These are phyloP conservation scores for Polyergus mexicanus DNA, from an alignment of 1,140 invertebrate species.

Conservation along the genomic window DNA sequence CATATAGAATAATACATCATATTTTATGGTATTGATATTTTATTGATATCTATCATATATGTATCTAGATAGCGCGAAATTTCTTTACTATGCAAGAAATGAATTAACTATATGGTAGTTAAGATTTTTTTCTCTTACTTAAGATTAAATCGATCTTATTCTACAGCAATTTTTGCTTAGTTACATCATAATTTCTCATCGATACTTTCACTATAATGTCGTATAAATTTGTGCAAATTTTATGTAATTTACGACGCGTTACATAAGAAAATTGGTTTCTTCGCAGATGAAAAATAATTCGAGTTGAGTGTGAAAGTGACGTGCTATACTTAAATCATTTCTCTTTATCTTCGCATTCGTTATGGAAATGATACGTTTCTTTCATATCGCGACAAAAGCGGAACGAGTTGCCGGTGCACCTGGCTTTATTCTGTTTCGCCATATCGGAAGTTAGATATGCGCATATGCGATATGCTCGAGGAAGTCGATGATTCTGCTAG, in stretches of 20 bases:
- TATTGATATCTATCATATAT: not conserved
- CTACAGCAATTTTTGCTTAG: not conserved
- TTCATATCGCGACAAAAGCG: not conserved
- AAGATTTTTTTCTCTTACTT: no score
- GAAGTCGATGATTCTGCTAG: slow-evolving; percentile 1
- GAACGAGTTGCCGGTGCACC: not conserved
- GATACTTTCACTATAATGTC: slow-evolving; percentile 50
- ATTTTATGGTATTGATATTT: not conserved
- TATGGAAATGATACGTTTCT: not conserved
- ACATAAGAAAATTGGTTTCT: slow-evolving; percentile 3
- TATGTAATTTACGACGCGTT: slow-evolving; percentile 35
- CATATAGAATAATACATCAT: slow-evolving; percentile 1
- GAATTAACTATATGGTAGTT: not conserved
- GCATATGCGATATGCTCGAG: slow-evolving; percentile 16
- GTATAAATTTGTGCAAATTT: not conserved
- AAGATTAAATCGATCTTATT: not conserved
- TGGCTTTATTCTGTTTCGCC: slow-evolving; percentile 1
- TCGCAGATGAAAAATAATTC: slow-evolving; percentile 20
- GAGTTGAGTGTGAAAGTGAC: slow-evolving; percentile 11
- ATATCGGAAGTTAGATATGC: slow-evolving; percentile 31
- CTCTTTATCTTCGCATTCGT: slow-evolving; percentile 11
- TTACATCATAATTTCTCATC: slow-evolving; percentile 35
- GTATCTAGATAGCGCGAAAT: not conserved
- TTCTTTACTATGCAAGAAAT: not conserved
- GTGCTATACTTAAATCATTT: slow-evolving; percentile 30